Conservation (phyloP, 1,140 invertebrate genomes). For the Drosophila miranda region DNA sequence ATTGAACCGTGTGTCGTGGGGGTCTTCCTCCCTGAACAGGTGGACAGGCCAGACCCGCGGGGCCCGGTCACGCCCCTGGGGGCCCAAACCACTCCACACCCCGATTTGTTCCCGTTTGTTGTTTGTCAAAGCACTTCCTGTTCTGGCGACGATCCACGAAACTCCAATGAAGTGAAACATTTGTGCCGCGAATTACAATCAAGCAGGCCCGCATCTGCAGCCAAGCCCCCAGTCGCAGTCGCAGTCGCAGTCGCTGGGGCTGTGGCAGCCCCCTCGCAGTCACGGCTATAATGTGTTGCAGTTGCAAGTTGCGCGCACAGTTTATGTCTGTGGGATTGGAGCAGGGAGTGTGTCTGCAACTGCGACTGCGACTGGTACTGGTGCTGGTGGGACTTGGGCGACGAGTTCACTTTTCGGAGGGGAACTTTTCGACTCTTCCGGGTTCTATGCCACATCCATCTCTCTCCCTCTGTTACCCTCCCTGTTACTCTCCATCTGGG, state of each 20-base stretch:
- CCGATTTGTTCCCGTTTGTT: conserved; percentile 38
- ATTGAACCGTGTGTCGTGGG: conserved; percentile 22
- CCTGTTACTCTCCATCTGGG: neutral
- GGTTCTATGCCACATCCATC: conserved; percentile 44
- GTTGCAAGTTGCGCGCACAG: conserved; percentile 71
- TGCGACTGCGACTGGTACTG: neutral
- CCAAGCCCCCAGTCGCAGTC: conserved; percentile 23
- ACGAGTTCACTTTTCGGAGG: conserved; percentile 27
- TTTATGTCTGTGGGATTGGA: conserved; percentile 39
- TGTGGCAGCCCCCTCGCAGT: conserved; percentile 2
- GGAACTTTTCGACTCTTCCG: conserved; percentile 64
- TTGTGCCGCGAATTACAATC: conserved; percentile 78
- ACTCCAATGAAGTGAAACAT: conserved; percentile 79
- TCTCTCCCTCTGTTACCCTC: conserved; percentile 1
- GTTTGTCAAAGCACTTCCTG: conserved; percentile 71
- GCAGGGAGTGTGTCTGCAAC: too few species aligned
- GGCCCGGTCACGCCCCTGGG: conserved; percentile 20
- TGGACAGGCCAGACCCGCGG: conserved; percentile 30
- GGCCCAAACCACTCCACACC: conserved; percentile 27
- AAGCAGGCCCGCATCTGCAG: conserved; percentile 56
- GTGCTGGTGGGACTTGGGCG: conserved; percentile 9
- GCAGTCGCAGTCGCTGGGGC: neutral
- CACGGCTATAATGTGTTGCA: conserved; percentile 77
- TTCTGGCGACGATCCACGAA: conserved; percentile 54
- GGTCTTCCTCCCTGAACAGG: conserved; percentile 43